A percentile compares a stretch with the other conserved stretches of the same genome.
phyloP scores from a whole-genome alignment of 2,888 invertebrate genomes.

The Rhabditophanes sp. region DNA sequence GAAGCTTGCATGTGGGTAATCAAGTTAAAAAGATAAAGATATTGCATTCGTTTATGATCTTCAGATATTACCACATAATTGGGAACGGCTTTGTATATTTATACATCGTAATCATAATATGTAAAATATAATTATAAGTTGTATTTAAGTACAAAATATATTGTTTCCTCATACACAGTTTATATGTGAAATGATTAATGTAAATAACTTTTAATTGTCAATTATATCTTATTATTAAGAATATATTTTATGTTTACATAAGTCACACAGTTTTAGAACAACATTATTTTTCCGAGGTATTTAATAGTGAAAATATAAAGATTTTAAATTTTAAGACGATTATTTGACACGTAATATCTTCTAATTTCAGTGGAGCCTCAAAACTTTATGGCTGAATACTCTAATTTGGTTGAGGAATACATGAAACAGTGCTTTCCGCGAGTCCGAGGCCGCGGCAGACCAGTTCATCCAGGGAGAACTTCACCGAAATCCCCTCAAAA shows the following conservation, averaged over 20 bases:
- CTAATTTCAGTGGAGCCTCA: slow-evolving; percentile 37
- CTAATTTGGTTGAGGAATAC: slow-evolving; percentile 41
- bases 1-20: slow-evolving; percentile 1
- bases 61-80: slow-evolving; percentile 1
- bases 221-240: background rate
- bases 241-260: background rate
- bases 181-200: background rate
- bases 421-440: slow-evolving; percentile 43
- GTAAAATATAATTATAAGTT: slow-evolving; percentile 5
- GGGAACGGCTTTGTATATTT: slow-evolving; percentile 4
- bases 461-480: slow-evolving; percentile 33
- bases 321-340: background rate
- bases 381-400: slow-evolving; percentile 41
- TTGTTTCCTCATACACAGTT: too few species aligned
- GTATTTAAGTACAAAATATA: too few species aligned
- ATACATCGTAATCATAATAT: background rate
- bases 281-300: too few species aligned
- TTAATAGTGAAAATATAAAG: too few species aligned
- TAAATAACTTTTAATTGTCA: background rate
- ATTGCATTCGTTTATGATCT: background rate
- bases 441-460: slow-evolving; percentile 39
- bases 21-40: background rate
- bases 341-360: background rate
- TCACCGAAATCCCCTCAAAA: slow-evolving; percentile 1
- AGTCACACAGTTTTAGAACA: slow-evolving; percentile 1